A percentile compares a stretch with the other conserved stretches of the same genome.
Conservation (phyloP, 2,797 vertebrate genomes). For the Mionectes olivaceus region DNA sequence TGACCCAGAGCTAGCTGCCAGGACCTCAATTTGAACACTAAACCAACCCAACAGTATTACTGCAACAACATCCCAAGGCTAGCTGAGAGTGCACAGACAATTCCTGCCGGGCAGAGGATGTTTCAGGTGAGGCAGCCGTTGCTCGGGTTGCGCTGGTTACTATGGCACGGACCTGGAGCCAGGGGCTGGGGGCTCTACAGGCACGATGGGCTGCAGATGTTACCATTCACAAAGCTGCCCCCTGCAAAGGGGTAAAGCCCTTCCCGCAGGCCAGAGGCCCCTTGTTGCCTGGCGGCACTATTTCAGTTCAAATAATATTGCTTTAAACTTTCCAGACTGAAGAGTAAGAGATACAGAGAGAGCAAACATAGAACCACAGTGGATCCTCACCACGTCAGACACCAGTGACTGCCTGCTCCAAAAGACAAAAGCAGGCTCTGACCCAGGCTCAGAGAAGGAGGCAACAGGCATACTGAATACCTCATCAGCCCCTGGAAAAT, state of each 20-base stretch:
- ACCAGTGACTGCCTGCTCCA: neutral
- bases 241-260: neutral
- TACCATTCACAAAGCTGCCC: neutral
- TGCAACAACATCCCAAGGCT: neutral
- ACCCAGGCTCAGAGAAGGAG: neutral
- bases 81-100: neutral
- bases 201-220: neutral
- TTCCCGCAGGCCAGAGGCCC: neutral
- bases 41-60: neutral
- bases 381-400: neutral
- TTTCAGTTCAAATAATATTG: conserved; percentile 31
- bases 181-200: neutral
- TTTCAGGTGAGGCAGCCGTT: neutral
- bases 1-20: neutral
- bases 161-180: neutral
- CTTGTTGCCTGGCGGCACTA: conserved; percentile 38
- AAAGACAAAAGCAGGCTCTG: neutral
- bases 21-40: neutral
- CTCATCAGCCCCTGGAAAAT: neutral
- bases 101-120: neutral
- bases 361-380: neutral
- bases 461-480: neutral
- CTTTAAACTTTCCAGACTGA: neutral
- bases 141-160: neutral
- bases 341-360: conserved; percentile 3